Base-by-base conservation (phyloP, 2,888 invertebrate species). In the Ophion slaviceki region DNA sequence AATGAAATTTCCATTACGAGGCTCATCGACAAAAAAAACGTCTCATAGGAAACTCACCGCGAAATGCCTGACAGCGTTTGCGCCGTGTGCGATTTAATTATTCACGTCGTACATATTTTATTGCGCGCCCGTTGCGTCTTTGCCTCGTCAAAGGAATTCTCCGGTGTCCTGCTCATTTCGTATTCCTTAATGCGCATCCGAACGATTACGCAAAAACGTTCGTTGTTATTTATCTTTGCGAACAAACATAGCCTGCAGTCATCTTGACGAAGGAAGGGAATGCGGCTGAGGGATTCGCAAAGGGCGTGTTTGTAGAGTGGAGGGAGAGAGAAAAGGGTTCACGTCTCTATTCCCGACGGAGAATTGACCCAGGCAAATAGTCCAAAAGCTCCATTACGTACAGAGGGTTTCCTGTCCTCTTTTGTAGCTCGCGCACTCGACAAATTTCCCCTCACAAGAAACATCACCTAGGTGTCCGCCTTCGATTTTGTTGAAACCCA, bases 291-390 rank as follows among this genome's bases (percentile, higher is more conserved):
- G 66, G 80, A 80, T 72, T 67, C 28, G 64, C 45, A 61, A 74
- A 74, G 64, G 70, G 70, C 68, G 2, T 71, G 64, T 57, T 71
- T 82, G 24, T 28, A 24, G 24, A 40, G n/a, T 40, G 17, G n/a
- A 17, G 17, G 14, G 64, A 14, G 32, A 17, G 32, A 64, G 64
- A 28, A 66, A 67, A 70, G 68, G 79, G 20, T 68, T 67, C n/a
- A 59, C 45, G 74, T 14, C 67, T 59, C 57, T 45, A 20, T 67
- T 66, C 45, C 57, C 72, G 70, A 3, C 8, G 66, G 62, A 36
- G 61, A 84, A 81, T 72, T 78, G 77, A 81, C 72, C 77, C 74
- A 28, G 66, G 28, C 67, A 66, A 83, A 86, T 83, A 62, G 80
- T 67, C 77, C 68, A 45, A 68, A 70, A 66, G 66, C 45, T 45